Conservation (phyloP, 2,888 invertebrate genomes). For the Eristalis arbustorum region DNA sequence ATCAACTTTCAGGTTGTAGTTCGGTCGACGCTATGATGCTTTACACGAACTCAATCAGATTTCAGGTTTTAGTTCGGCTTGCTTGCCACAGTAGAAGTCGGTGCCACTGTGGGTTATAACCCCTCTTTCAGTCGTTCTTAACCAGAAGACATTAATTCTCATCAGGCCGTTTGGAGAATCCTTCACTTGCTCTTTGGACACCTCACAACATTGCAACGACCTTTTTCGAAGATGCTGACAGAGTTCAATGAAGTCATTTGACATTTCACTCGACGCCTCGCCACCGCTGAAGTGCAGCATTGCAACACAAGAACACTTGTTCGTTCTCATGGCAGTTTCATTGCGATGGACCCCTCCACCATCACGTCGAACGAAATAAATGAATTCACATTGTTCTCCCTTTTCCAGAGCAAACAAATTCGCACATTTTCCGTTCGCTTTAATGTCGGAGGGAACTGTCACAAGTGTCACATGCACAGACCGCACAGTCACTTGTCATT, state of each 20-base stretch:
- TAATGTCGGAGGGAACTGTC: neutral
- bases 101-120: neutral
- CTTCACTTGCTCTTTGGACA: neutral
- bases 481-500: neutral
- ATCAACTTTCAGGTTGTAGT: no score
- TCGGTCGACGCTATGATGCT: no score
- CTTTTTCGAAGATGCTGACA: neutral
- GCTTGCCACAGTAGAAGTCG: neutral
- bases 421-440: neutral
- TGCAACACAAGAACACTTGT: no score
- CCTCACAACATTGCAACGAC: no score
- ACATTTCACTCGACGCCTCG: neutral
- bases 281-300: neutral
- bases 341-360: neutral
- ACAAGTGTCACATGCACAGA: neutral
- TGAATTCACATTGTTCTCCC: neutral
- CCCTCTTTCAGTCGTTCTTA: neutral
- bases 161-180: neutral
- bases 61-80: neutral
- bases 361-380: neutral
- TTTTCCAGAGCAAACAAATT: neutral
- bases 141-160: neutral
- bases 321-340: no score
- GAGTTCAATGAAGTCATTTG: neutral
- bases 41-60: no score